Percentiles rank a stretch among this genome's conserved stretches.
phyloP scores from a whole-genome alignment of 2,888 invertebrate species.

The Ametastegia equiseti region DNA sequence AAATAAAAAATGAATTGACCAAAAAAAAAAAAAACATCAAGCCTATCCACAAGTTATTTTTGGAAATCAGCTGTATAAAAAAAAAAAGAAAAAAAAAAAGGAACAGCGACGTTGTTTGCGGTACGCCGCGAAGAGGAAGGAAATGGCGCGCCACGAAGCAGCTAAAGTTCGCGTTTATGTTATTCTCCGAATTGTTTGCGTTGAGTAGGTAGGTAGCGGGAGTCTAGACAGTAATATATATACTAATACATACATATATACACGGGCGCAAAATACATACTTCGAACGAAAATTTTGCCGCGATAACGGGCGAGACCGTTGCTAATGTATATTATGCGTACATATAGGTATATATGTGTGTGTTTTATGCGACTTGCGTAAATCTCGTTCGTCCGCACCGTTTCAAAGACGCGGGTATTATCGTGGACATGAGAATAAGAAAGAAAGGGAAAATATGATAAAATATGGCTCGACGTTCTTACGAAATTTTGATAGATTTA shows the following conservation, averaged over 20 bases:
- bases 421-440: too few relatives aligned
- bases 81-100: too few relatives aligned
- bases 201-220: not conserved
- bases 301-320: not conserved
- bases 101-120: too few relatives aligned
- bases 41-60: too few relatives aligned
- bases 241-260: not conserved
- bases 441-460: too few relatives aligned
- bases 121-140: not conserved
- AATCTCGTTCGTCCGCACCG: not conserved
- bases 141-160: not conserved
- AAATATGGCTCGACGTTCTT: too few relatives aligned
- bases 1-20: too few relatives aligned
- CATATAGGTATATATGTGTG: not conserved
- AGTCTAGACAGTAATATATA: slow-evolving; percentile 30
- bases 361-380: not conserved
- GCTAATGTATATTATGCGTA: not conserved
- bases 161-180: not conserved
- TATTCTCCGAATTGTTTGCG: slow-evolving; percentile 43
- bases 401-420: too few relatives aligned
- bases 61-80: too few relatives aligned
- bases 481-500: too few relatives aligned
- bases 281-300: not conserved
- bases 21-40: too few relatives aligned
- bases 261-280: not conserved